Conservation (phyloP, 2,888 invertebrate species). For the Tiliacea aurago region DNA sequence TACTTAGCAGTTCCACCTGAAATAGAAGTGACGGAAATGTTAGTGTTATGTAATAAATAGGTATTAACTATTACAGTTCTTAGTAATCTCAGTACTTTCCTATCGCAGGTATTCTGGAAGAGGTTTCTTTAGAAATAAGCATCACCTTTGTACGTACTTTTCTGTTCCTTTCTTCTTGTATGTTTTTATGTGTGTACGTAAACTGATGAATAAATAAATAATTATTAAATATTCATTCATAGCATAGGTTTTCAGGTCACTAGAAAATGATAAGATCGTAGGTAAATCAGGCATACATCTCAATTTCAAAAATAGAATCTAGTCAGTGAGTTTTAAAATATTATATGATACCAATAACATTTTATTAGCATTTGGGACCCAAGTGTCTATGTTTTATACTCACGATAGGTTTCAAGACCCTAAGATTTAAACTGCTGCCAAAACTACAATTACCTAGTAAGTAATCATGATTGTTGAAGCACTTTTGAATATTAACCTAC, state of each 20-base stretch:
- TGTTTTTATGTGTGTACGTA: no score
- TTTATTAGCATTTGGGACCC: neutral
- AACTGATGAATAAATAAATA: neutral
- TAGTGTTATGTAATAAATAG: neutral
- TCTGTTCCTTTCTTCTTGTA: no score
- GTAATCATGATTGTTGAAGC: no score
- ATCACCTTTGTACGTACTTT: no score
- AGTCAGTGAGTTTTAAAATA: neutral
- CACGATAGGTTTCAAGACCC: neutral
- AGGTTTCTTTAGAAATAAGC: no score
- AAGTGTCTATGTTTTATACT: neutral
- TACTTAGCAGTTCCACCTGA: constrained; percentile 56
- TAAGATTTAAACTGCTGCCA: neutral
- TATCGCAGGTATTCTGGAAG: no score
- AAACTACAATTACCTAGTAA: neutral
- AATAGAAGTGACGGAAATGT: constrained; percentile 18
- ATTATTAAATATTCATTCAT: neutral
- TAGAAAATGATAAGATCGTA: neutral
- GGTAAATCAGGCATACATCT: neutral
- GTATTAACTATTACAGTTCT: no score
- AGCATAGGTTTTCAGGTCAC: neutral
- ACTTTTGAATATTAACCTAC: neutral
- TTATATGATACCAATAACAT: neutral
- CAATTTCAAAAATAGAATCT: neutral
- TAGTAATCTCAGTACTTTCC: no score